Evolutionary conservation across 2,797 vertebrate species (phyloP).

Genomic region (Manis javanica): DNA sequence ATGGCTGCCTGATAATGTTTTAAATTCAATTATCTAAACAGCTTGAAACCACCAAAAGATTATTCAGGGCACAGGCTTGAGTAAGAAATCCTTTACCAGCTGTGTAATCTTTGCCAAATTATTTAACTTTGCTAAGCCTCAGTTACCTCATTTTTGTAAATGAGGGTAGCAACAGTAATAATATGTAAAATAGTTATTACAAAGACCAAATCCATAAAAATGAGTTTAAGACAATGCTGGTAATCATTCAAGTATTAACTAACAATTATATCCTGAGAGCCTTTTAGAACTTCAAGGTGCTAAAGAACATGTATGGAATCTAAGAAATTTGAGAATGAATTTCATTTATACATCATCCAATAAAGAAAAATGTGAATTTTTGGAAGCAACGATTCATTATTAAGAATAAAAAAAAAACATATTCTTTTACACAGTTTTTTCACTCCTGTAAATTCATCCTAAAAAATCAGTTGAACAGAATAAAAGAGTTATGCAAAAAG

Average conservation of each 20-base stretch:
- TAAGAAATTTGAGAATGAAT: neutral
- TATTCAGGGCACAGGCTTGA: neutral
- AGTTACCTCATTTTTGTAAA: constrained; percentile 1
- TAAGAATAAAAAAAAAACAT: neutral
- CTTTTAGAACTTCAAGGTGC: neutral
- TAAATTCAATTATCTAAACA: constrained; percentile 44
- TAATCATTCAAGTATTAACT: neutral
- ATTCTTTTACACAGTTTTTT: neutral
- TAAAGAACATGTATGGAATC: neutral
- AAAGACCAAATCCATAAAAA: neutral
- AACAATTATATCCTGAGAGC: neutral
- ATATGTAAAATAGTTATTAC: neutral
- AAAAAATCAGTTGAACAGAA: neutral
- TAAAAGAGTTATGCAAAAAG: neutral
- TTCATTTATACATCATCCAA: neutral
- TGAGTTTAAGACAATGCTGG: neutral
- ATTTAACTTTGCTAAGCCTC: neutral
- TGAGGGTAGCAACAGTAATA: neutral
- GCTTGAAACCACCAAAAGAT: neutral
- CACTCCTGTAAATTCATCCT: neutral
- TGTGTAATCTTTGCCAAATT: neutral
- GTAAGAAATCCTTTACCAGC: neutral
- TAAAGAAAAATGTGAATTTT: neutral
- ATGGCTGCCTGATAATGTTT: neutral
- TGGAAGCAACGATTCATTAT: neutral